A percentile compares a stretch with the other conserved stretches of the same genome.
Conservation (phyloP, 2,797 vertebrate species). For the Ispidina picta region DNA sequence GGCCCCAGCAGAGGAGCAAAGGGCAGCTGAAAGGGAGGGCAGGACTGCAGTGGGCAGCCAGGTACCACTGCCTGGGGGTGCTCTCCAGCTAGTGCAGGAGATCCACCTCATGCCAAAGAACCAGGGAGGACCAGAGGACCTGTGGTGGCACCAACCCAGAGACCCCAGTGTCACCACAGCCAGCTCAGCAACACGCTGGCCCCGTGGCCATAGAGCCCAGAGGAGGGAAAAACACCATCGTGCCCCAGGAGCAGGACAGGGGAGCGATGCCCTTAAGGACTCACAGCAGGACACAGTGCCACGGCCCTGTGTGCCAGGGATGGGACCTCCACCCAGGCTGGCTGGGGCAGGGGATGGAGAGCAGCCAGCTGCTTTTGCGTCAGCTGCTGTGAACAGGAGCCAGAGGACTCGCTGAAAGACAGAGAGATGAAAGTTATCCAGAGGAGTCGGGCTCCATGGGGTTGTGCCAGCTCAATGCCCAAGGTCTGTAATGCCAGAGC, state of each 20-base stretch:
- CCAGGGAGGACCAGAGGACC: background rate
- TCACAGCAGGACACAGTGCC: background rate
- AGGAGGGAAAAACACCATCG: background rate
- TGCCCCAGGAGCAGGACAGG: rapidly evolving
- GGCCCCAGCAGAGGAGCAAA: background rate
- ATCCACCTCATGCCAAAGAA: rapidly evolving
- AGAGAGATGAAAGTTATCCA: background rate
- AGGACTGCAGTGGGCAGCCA: background rate
- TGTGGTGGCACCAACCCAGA: rapidly evolving
- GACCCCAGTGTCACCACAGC: background rate
- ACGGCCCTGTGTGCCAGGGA: rapidly evolving
- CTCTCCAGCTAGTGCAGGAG: rapidly evolving
- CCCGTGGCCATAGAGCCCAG: rapidly evolving
- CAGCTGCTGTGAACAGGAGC: background rate
- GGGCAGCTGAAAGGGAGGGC: background rate
- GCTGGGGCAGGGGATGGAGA: background rate
- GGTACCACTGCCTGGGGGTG: background rate
- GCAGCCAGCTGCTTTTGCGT: background rate
- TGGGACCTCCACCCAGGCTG: background rate
- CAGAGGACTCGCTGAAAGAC: background rate
- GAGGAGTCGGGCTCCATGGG: background rate
- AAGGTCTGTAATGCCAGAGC: background rate
- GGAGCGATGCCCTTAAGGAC: rapidly evolving
- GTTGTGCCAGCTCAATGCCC: background rate
- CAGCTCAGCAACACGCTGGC: background rate